A percentile compares a stretch with the other conserved stretches of the same genome.
Conservation (phyloP, 2,888 invertebrate species). For the Cheiracanthium punctorium region DNA sequence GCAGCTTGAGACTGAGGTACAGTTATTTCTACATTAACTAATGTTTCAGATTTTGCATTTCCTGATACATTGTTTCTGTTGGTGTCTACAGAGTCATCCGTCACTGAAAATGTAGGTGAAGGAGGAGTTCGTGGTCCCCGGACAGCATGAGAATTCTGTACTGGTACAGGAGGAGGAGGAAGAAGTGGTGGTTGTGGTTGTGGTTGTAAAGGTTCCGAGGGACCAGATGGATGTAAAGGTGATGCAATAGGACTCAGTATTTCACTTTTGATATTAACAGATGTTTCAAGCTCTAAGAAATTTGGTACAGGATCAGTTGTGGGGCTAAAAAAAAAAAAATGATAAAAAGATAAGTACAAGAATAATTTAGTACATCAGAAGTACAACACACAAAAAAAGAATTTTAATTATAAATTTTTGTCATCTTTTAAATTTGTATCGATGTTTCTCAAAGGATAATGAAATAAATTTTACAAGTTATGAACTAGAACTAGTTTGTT, state of each 20-base stretch:
- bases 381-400: too few species aligned
- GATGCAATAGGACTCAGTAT: conserved; percentile 63
- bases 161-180: neutral
- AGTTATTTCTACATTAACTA: neutral
- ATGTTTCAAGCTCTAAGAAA: conserved; percentile 50
- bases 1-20: neutral
- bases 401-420: too few species aligned
- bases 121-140: conserved; percentile 63
- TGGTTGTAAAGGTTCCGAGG: neutral
- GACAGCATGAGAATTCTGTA: neutral
- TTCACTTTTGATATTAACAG: conserved; percentile 48
- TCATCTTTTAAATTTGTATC: too few species aligned
- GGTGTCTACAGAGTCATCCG: conserved; percentile 14
- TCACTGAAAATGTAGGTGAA: conserved; percentile 39
- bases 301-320: conserved; percentile 4
- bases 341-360: neutral
- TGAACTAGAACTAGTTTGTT: too few species aligned
- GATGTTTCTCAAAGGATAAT: too few species aligned
- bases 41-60: conserved; percentile 16
- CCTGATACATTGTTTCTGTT: neutral
- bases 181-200: neutral
- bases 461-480: too few species aligned
- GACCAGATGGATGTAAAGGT: conserved; percentile 34
- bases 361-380: too few species aligned
- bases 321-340: conserved; percentile 25